Evolutionary conservation across 2,113 vertebrate genomes (phyloP).

Genomic region (Corythaeola cristata): DNA sequence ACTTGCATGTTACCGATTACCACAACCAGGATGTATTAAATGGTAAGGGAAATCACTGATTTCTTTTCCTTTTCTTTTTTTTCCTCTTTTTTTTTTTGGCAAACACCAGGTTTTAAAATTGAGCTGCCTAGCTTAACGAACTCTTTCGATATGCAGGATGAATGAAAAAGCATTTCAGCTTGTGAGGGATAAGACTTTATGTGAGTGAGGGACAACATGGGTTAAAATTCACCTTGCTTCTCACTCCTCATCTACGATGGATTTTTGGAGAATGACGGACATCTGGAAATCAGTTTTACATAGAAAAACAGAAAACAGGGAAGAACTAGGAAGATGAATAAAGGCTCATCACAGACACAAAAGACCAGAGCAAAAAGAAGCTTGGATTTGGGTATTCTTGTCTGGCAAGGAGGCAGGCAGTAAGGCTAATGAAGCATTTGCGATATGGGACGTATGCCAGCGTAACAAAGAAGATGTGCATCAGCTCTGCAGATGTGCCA

Average conservation of each 20-base stretch:
- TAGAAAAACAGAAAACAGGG: constrained; percentile 76
- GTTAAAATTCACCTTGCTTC: constrained; percentile 75
- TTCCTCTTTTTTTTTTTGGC: not conserved
- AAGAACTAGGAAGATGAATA: constrained; percentile 82
- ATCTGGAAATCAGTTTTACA: constrained; percentile 80
- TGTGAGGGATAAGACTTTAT: not conserved
- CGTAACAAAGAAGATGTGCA: constrained; percentile 87
- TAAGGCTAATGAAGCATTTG: constrained; percentile 90
- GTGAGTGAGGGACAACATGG: not conserved
- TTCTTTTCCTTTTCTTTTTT: not conserved
- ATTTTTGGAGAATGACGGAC: constrained; percentile 72
- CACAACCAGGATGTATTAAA: not conserved
- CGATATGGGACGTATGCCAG: constrained; percentile 82
- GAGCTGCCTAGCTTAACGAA: not conserved
- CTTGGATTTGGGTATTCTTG: constrained; percentile 85
- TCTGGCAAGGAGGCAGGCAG: constrained; percentile 87
- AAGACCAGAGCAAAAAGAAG: constrained; percentile 81
- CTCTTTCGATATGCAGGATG: not conserved
- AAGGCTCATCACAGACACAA: constrained; percentile 82
- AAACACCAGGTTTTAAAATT: not conserved
- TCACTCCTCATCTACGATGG: constrained; percentile 40
- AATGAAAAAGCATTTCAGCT: constrained; percentile 10
- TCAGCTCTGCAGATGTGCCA: constrained; percentile 90
- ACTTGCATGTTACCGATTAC: not conserved
- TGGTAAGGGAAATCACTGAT: not conserved